These are phyloP conservation scores for Burhinus bistriatus DNA, from an alignment of 2,113 vertebrate genomes.

Conservation along the genomic window DNA sequence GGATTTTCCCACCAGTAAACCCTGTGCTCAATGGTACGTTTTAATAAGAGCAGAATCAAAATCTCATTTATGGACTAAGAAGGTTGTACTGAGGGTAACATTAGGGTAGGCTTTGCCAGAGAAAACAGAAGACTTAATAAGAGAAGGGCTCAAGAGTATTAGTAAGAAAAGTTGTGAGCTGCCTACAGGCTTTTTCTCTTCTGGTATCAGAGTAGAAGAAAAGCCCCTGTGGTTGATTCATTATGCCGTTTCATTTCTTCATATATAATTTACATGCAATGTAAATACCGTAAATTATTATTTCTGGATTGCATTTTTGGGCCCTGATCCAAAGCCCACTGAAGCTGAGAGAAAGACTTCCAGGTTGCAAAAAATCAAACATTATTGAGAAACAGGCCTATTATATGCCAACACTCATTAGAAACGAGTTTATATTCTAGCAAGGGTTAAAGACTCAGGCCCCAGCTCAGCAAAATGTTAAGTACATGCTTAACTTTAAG, in stretches of 20 bases:
- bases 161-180: slow-evolving; percentile 66
- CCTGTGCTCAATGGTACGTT: slow-evolving; percentile 54
- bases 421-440: slow-evolving; percentile 13
- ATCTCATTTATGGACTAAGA: slow-evolving; percentile 75
- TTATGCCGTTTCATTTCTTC: slow-evolving; percentile 70
- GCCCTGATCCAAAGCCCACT: slow-evolving; percentile 55
- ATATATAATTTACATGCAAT: slow-evolving; percentile 56
- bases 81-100: slow-evolving; percentile 57
- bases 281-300: slow-evolving; percentile 60
- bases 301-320: slow-evolving; percentile 63
- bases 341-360: slow-evolving; percentile 31
- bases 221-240: slow-evolving; percentile 64
- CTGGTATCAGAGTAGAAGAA: slow-evolving; percentile 56
- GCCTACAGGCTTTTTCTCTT: slow-evolving; percentile 51
- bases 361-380: slow-evolving; percentile 37
- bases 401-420: slow-evolving; percentile 17
- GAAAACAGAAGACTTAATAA: slow-evolving; percentile 73
- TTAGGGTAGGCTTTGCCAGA: slow-evolving; percentile 63
- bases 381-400: slow-evolving; percentile 29
- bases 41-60: slow-evolving; percentile 74
- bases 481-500: slow-evolving; percentile 62
- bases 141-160: slow-evolving; percentile 43
- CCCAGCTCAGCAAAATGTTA: slow-evolving; percentile 58
- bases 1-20: slow-evolving; percentile 79
- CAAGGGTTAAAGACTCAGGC: slow-evolving; percentile 58